A percentile compares a stretch with the other conserved stretches of the same genome.
phyloP scores from a whole-genome alignment of 2,113 vertebrate species.

The Phoxinus phoxinus region DNA sequence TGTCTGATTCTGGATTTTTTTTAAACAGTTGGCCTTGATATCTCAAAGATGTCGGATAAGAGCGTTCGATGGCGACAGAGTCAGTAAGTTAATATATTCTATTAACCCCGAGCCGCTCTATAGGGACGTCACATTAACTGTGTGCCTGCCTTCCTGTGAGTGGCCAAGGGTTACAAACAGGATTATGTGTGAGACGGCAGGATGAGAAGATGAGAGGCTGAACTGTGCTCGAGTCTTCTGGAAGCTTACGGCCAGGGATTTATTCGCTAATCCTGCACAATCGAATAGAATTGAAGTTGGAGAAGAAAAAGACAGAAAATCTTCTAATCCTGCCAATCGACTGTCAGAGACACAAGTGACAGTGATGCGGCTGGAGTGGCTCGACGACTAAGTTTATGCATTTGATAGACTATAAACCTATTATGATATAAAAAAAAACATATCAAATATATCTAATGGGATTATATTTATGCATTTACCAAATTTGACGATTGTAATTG shows the following conservation, averaged over 20 bases:
- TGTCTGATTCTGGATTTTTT: neutral
- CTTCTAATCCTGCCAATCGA: conserved; percentile 54
- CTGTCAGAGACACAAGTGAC: neutral
- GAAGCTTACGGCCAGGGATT: conserved; percentile 67
- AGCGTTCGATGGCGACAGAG: too few species aligned
- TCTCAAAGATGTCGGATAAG: neutral
- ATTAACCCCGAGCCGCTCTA: conserved; percentile 6
- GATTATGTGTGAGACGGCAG: conserved; percentile 65
- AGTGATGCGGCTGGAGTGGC: neutral
- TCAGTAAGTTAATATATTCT: neutral
- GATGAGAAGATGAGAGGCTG: conserved; percentile 56
- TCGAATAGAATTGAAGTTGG: conserved; percentile 52
- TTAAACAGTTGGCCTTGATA: neutral
- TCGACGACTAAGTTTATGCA: neutral
- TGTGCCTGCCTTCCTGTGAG: conserved; percentile 1
- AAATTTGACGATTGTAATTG: neutral
- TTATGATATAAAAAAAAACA: neutral
- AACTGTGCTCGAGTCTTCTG: conserved; percentile 43
- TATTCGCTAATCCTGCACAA: conserved; percentile 61
- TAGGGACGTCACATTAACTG: conserved; percentile 12
- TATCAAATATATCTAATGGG: neutral
- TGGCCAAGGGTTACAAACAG: conserved; percentile 50
- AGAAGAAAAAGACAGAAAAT: conserved; percentile 41
- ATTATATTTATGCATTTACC: neutral
- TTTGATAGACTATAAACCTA: neutral